Evolutionary conservation across 1,140 invertebrate genomes (phyloP).

Genomic region (Drosophila ohnishii): DNA sequence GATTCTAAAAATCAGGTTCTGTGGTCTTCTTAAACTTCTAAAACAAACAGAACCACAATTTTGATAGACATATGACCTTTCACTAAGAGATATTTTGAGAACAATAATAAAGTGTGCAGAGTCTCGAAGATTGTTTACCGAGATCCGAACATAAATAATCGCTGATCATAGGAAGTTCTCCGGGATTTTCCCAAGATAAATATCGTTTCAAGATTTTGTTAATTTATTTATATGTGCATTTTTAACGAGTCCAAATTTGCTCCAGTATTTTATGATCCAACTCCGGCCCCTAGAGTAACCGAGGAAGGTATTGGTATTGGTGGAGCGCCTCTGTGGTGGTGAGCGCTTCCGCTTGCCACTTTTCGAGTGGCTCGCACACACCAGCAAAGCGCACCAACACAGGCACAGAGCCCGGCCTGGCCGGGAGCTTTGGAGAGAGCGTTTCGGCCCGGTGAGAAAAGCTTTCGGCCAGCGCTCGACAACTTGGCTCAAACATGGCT

Average conservation of each 20-base stretch:
- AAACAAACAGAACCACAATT: constrained; percentile 30
- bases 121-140: constrained; percentile 19
- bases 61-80: constrained; percentile 62
- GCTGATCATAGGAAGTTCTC: constrained; percentile 40
- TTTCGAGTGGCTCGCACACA: constrained; percentile 51
- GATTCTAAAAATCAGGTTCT: constrained; percentile 50
- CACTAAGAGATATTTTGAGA: constrained; percentile 14
- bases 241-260: constrained; percentile 39
- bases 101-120: constrained; percentile 3
- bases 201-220: constrained; percentile 28
- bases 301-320: constrained; percentile 33
- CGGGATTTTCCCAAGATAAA: constrained; percentile 62
- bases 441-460: constrained; percentile 31
- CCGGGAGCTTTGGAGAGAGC: constrained; percentile 54
- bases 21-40: constrained; percentile 10
- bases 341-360: constrained; percentile 65
- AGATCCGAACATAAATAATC: constrained; percentile 32
- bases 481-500: constrained; percentile 50
- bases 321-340: constrained; percentile 41
- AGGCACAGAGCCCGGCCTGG: constrained; percentile 6
- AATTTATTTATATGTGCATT: constrained; percentile 51
- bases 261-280: constrained; percentile 33
- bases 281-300: background rate
- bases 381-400: constrained; percentile 30
- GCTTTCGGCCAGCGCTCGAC: constrained; percentile 59